phyloP scores from a whole-genome alignment of 2,797 vertebrate species.

The Arremon brunneinucha region DNA sequence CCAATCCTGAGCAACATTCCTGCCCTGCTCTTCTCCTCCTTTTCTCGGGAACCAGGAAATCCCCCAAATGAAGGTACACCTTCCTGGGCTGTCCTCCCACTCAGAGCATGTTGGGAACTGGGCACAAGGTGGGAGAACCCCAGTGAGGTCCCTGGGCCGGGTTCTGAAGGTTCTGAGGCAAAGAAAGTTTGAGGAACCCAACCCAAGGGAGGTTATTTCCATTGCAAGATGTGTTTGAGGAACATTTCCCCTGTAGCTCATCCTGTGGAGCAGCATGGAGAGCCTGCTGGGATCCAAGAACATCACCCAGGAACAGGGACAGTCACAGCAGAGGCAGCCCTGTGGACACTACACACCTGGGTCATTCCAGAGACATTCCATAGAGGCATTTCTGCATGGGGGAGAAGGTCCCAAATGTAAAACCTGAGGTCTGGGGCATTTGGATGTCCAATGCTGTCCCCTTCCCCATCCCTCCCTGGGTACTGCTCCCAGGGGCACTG shows the following conservation, averaged over 20 bases:
- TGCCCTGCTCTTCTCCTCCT: not conserved
- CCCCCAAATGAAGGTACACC: not conserved
- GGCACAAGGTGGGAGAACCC: not conserved
- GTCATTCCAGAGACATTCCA: not conserved
- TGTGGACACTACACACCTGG: not conserved
- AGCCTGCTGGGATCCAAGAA: not conserved
- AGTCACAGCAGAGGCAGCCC: not conserved
- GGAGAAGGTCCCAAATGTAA: not conserved
- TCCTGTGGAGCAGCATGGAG: not conserved
- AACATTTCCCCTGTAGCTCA: not conserved
- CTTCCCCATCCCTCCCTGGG: not conserved
- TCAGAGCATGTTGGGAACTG: accelerated
- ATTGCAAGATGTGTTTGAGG: not conserved
- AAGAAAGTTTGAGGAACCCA: not conserved
- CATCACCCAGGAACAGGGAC: not conserved
- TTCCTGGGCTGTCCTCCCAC: not conserved
- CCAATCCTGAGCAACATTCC: not conserved
- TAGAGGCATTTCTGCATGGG: not conserved
- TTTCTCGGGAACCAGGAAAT: not conserved
- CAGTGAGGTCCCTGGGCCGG: not conserved
- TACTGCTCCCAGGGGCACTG: not conserved
- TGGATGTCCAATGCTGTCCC: not conserved
- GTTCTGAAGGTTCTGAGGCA: not conserved
- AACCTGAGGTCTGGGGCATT: not conserved
- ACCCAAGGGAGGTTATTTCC: not conserved